These are phyloP conservation scores for Enteromius thamalakanensis DNA, from an alignment of 2,797 vertebrate species.

Conservation along the genomic window DNA sequence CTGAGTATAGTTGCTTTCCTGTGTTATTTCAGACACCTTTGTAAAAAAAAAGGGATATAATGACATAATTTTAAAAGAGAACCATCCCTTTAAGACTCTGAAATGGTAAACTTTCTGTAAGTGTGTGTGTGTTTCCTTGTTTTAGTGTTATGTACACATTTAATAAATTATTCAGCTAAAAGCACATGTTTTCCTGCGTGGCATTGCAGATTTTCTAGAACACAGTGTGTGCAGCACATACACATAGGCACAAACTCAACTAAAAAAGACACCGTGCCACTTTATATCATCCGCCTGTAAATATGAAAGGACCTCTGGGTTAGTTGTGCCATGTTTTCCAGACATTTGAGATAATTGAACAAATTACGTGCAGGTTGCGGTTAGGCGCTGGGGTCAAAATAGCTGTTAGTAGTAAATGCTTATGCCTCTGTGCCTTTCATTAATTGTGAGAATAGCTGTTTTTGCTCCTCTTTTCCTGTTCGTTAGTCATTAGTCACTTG, in stretches of 20 bases:
- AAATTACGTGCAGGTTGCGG: conserved; percentile 70
- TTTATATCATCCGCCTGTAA: conserved; percentile 61
- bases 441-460: conserved; percentile 69
- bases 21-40: conserved; percentile 53
- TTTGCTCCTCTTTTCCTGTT: conserved; percentile 61
- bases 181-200: conserved; percentile 28
- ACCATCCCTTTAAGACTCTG: not conserved
- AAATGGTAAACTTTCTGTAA: conserved; percentile 42
- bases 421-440: conserved; percentile 64
- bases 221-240: not conserved
- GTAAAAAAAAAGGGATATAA: conserved; percentile 28
- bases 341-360: conserved; percentile 76
- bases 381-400: conserved; percentile 66
- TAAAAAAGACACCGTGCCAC: conserved; percentile 38
- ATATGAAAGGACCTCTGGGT: conserved; percentile 65
- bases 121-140: conserved; percentile 42
- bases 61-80: no score
- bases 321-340: conserved; percentile 64
- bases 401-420: conserved; percentile 67
- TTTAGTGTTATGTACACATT: conserved; percentile 5
- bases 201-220: conserved; percentile 11
- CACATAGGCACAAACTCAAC: conserved; percentile 8
- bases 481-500: conserved; percentile 69
- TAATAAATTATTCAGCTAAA: conserved; percentile 33
- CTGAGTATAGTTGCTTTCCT: not conserved